Base-by-base conservation (phyloP, 2,113 vertebrate genomes). In the Elanus axillaris region DNA sequence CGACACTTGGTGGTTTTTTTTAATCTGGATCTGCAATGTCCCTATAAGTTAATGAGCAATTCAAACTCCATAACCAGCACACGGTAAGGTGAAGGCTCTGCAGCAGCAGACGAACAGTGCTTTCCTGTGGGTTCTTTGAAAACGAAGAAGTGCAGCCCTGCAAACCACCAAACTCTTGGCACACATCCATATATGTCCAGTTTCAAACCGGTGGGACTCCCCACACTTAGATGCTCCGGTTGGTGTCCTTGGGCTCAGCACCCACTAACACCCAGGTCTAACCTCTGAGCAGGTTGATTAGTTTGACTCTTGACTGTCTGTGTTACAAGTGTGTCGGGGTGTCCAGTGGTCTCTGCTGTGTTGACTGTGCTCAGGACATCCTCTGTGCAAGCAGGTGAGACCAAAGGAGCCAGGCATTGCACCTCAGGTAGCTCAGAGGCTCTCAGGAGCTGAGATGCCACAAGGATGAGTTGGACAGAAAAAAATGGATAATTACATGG, bases 321-420 rank as follows among this genome's bases (percentile, higher is more conserved):
- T 9, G 8, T 48, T 47, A 74, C 14, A 47, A 84, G n/a, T 0
- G 2, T 23, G 23, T 8, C 3, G 2, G 45, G 53, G 40, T 71
- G 32, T 22, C 26, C 22, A 6, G 6, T 20, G 47, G 56, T 74
- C 32, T 66, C 50, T 74, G 38, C 27, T 9, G 3, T 29, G 31
- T 34, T 2, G 3, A n/a, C 14, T 0, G 0, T 0, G 1, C 68
- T 62, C 56, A 53, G 55, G 17, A 84, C 64, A 82, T 21, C 11
- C 36, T 22, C 52, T 75, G 27, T 43, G 60, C 27, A 36, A 63
- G 38, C 42, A 78, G 43, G 21, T 40, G 66, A 52, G 71, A 59
- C 36, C 10, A 7, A 68, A 67, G 55, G 52, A 59, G 42, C 10
- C 11, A 78, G 26, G 48, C 34, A 60, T 34, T 3, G 1, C 9